These are phyloP conservation scores for Nycteola revayana DNA, from an alignment of 2,888 invertebrate species.

Conservation along the genomic window DNA sequence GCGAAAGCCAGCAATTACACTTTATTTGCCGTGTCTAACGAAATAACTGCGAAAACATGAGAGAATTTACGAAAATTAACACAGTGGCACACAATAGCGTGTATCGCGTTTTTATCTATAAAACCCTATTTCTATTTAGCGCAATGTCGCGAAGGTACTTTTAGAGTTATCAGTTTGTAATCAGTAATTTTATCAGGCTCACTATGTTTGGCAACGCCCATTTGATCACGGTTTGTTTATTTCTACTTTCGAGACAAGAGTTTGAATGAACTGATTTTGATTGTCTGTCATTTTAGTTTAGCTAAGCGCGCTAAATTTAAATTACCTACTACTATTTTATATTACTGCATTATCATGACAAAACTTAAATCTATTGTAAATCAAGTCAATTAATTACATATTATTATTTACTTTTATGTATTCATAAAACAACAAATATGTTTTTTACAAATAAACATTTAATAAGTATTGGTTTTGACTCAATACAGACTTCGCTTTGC, in stretches of 20 bases:
- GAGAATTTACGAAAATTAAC: constrained; percentile 13
- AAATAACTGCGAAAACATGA: constrained; percentile 8
- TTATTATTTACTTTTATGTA: no score
- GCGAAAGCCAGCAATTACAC: constrained; percentile 6
- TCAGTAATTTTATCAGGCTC: constrained; percentile 61
- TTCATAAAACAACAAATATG: no score
- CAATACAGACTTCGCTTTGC: neutral
- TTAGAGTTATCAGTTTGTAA: constrained; percentile 61
- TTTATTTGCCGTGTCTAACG: constrained; percentile 11
- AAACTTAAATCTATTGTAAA: no score
- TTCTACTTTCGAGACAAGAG: constrained; percentile 23
- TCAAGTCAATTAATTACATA: no score
- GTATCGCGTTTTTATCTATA: constrained; percentile 35
- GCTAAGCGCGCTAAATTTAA: no score
- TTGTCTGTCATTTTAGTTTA: no score
- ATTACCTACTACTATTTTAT: no score
- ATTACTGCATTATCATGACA: no score
- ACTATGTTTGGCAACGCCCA: constrained; percentile 68
- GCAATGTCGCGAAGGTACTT: constrained; percentile 43
- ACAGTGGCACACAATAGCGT: constrained; percentile 6
- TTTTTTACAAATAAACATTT: no score
- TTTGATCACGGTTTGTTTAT: constrained; percentile 58
- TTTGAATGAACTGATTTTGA: constrained; percentile 25
- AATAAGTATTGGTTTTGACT: no score
- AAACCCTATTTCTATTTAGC: constrained; percentile 54